Evolutionary conservation across 2,113 vertebrate genomes (phyloP), one percentile per base, ranked within the genome.

Genomic region (Thryonomys swinderianus): DNA sequence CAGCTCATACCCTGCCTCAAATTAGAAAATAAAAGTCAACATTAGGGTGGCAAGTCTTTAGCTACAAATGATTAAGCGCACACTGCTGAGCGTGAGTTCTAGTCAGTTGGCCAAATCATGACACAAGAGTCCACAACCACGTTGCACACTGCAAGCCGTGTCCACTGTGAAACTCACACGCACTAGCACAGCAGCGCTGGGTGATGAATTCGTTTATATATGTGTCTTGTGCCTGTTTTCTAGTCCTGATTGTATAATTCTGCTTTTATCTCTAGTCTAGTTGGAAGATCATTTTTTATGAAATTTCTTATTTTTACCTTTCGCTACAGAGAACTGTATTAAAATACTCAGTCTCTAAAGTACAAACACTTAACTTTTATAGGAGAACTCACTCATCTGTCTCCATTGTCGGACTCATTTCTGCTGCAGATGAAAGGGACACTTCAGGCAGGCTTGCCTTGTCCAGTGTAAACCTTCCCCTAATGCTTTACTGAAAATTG

Each of bases 351-450:
- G 37, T 53, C 4, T 78, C 40, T 92, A 81, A 76, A 91, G 37
- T 76, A 45, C 64, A 80, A 53, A 55, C 12, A 80, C 23, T 67
- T 30, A 45, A 11, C 42, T 94, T 83, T 53, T 48, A 23, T 66
- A 55, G 61, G n/a, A 87, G 11, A 81, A 57, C 30, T n/a, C 45
- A 61, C 64, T 78, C 79, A 53, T 21, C 3, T 71, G 51, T 73
- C 91, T 80, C 12, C 8, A 82, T 20, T 69, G 57, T 94, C 94
- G 76, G 66, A 76, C 30, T 20, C 59, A 61, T 87, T 95, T 71
- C 53, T 88, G 14, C 79, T 90, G 8, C 25, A 1, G 51, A 30
- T 48, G 20, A 78, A 74, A 83, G 25, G 37, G 37, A 93, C 90
- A 64, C 25, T 48, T 67, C 21, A 61, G 55, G 45, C 23, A 84